Percentiles rank a stretch among this genome's conserved stretches.
phyloP scores from a whole-genome alignment of 2,888 invertebrate genomes.

The Horisme vitalbata region DNA sequence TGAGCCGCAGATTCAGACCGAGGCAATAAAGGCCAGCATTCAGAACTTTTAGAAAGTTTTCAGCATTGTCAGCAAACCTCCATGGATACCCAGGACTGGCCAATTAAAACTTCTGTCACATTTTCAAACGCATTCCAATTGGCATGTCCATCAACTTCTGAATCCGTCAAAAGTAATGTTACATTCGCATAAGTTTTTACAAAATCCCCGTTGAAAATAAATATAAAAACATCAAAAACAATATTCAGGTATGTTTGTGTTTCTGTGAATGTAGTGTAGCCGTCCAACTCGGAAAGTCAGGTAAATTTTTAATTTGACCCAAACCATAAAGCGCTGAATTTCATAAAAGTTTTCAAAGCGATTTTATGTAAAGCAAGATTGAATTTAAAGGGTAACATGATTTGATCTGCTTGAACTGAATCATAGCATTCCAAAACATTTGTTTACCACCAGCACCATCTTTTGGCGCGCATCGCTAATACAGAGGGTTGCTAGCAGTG shows the following conservation, averaged over 20 bases:
- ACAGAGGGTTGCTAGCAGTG: slow-evolving; percentile 1
- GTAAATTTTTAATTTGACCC: slow-evolving; percentile 44
- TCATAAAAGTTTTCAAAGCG: no score
- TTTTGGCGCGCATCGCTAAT: slow-evolving; percentile 6
- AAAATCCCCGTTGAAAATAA: slow-evolving; percentile 45
- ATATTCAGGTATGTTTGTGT: slow-evolving; percentile 33
- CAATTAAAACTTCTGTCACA: slow-evolving; percentile 29
- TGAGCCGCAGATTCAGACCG: no score
- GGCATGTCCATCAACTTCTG: slow-evolving; percentile 35
- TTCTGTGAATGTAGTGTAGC: not conserved
- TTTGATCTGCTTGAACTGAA: no score
- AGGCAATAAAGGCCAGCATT: no score
- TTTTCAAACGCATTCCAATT: slow-evolving; percentile 45
- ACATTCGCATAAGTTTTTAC: slow-evolving; percentile 26
- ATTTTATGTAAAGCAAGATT: not conserved
- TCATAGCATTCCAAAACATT: no score
- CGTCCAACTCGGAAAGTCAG: not conserved
- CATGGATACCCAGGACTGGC: slow-evolving; percentile 25
- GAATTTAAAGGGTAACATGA: no score
- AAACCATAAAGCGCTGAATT: slow-evolving; percentile 29
- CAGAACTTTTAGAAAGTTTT: slow-evolving; percentile 3
- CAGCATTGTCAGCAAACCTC: slow-evolving; percentile 11
- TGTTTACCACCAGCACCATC: slow-evolving; percentile 11
- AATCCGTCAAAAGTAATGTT: slow-evolving; percentile 27
- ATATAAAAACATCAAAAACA: slow-evolving; percentile 26